Percentiles rank a stretch among this genome's conserved stretches.
phyloP scores from a whole-genome alignment of 2,113 vertebrate genomes.

The Herpailurus yagouaroundi region DNA sequence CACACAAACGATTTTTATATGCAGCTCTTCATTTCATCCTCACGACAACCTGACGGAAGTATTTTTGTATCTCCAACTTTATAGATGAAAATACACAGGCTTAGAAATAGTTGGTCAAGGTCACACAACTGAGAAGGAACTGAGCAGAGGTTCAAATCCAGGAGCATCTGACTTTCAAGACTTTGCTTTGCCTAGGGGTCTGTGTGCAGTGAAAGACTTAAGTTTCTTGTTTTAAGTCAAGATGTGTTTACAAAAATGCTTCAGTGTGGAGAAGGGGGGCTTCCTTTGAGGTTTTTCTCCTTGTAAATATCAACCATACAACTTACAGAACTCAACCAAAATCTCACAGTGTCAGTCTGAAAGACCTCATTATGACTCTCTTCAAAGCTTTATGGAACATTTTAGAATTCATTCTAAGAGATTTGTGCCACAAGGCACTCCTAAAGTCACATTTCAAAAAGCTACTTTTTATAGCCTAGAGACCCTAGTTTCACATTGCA shows the following conservation, averaged over 20 bases:
- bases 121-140: neutral
- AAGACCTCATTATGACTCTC: slow-evolving; percentile 39
- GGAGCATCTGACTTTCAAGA: neutral
- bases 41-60: neutral
- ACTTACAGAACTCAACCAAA: slow-evolving; percentile 33
- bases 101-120: neutral
- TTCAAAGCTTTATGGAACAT: slow-evolving; percentile 12
- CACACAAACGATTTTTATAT: neutral
- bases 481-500: slow-evolving; percentile 9
- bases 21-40: neutral
- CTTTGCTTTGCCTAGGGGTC: neutral
- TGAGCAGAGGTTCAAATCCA: neutral
- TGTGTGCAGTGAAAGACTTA: neutral
- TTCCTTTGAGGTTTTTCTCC: neutral
- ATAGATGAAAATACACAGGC: neutral
- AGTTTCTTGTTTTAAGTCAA: slow-evolving; percentile 25
- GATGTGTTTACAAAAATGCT: slow-evolving; percentile 26
- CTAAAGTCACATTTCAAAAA: slow-evolving; percentile 48
- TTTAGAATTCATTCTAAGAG: slow-evolving; percentile 52
- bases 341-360: slow-evolving; percentile 27
- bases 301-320: neutral
- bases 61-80: neutral
- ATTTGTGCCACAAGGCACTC: neutral
- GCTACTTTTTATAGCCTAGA: slow-evolving; percentile 45
- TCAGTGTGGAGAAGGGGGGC: neutral